These are phyloP conservation scores for Drosophila varians DNA, from an alignment of 1,140 invertebrate genomes.

Conservation along the genomic window DNA sequence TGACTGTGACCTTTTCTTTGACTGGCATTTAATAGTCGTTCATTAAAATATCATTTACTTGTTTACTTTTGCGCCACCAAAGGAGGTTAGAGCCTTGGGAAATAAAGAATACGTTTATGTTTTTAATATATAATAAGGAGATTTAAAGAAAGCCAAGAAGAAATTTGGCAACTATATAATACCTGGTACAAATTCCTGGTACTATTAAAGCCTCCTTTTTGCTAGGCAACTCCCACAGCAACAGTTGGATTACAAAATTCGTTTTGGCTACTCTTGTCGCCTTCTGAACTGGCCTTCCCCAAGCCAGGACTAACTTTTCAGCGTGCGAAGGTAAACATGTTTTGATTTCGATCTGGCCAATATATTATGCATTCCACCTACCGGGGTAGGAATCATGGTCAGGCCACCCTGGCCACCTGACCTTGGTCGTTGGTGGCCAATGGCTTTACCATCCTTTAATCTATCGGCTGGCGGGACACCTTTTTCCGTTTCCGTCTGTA, in stretches of 20 bases:
- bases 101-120: not conserved
- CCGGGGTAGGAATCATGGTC: not conserved
- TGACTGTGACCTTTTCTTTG: slow-evolving; percentile 24
- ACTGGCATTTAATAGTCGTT: slow-evolving; percentile 42
- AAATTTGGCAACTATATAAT: no score
- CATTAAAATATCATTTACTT: slow-evolving; percentile 54
- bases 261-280: not conserved
- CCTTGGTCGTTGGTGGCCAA: slow-evolving; percentile 6
- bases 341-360: slow-evolving; percentile 67
- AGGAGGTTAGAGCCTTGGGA: slow-evolving; percentile 1
- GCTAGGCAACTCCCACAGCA: not conserved
- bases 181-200: no score
- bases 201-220: no score
- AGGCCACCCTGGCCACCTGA: slow-evolving; percentile 10
- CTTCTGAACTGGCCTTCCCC: slow-evolving; percentile 7
- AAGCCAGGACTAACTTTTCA: slow-evolving; percentile 24
- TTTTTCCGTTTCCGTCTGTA: slow-evolving; percentile 5
- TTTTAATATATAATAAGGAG: no score
- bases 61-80: slow-evolving; percentile 1
- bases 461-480: slow-evolving; percentile 12
- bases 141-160: no score
- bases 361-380: slow-evolving; percentile 62
- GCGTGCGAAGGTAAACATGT: slow-evolving; percentile 57
- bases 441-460: slow-evolving; percentile 36
- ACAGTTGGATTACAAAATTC: not conserved